phyloP scores from a whole-genome alignment of 2,888 invertebrate species.

The Amphiduros pacificus region DNA sequence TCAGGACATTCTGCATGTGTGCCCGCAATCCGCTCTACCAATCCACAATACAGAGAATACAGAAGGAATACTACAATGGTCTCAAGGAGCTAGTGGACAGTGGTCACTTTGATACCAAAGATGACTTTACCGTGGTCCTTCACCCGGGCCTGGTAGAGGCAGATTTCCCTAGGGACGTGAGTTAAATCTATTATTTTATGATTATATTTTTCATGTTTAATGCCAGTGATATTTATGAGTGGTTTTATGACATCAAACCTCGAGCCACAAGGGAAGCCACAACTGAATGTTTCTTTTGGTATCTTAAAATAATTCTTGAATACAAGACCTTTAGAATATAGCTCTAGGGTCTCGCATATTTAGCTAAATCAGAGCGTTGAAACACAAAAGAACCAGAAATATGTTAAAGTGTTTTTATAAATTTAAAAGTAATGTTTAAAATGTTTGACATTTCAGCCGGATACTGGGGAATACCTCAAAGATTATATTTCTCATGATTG shows the following conservation, averaged over 20 bases:
- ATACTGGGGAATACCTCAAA: constrained; percentile 31
- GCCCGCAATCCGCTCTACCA: constrained; percentile 8
- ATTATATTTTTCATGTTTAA: too few species aligned
- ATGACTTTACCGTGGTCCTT: constrained; percentile 55
- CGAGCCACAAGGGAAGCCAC: too few species aligned
- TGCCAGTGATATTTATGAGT: too few species aligned
- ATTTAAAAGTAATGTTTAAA: background rate
- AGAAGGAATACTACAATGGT: constrained; percentile 24
- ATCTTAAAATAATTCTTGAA: too few species aligned
- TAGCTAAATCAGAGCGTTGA: background rate
- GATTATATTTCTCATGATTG: constrained; percentile 55
- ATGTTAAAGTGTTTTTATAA: background rate
- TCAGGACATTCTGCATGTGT: constrained; percentile 19
- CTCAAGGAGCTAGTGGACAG: constrained; percentile 22
- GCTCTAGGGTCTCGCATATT: background rate
- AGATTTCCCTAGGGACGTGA: constrained; percentile 33
- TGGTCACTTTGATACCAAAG: constrained; percentile 49
- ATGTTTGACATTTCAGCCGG: background rate
- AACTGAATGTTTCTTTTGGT: too few species aligned
- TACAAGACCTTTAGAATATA: too few species aligned
- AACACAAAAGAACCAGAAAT: background rate
- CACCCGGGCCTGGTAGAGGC: constrained; percentile 51
- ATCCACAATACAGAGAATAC: constrained; percentile 11
- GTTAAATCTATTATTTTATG: background rate
- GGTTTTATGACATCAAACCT: too few species aligned